Base-by-base conservation (phyloP, 2,888 invertebrate genomes). In the Acleris holmiana region DNA sequence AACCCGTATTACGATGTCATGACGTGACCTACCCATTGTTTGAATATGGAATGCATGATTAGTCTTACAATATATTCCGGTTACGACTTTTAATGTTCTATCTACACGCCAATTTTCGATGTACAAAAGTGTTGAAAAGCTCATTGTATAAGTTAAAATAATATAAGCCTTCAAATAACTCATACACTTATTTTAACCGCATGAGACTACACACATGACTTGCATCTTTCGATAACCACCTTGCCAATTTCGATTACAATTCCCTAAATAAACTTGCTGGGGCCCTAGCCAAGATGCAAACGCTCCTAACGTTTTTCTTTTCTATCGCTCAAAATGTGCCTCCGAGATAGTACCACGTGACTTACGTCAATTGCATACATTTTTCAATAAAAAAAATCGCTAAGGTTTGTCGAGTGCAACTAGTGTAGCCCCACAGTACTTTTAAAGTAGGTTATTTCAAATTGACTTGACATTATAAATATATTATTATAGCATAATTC, bases 1-100 rank as follows among this genome's bases (percentile, higher is more conserved):
- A 76, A 83, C 83, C 82, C 84, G 80, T 82, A 84, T 82, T 79
- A 76, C 77, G 69, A 77, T 74, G 76, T 76, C 74, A 78, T 77
- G 79, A 7, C 5, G n/a, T 0, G 0, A 81, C 78, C 80, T 82
- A 77, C 75, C 64, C 78, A 83, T 83, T 84, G 80, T 84, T 84
- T 77, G 73, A 80, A 78, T 77, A 74, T 25, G 57, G 56, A 61
- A 66, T 51, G 56, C 18, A 29, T 58, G 57, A 67, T 67, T 70
- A 68, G 55, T 51, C 62, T 41, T 59, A 51, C 58, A 54, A 58
- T 60, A 47, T 56, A 17, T 47, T 25, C 19, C 55, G 44, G 50
- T 49, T 19, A 19, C 4, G 6, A 35, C 2, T 35, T 35, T 13
- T 35, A 10, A 35, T 35, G 13, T 13, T 10, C 35, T 13, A 35